Conservation (phyloP, 37 sponge, comb jelly and placozoan species). For the Eunapius fragilis region DNA sequence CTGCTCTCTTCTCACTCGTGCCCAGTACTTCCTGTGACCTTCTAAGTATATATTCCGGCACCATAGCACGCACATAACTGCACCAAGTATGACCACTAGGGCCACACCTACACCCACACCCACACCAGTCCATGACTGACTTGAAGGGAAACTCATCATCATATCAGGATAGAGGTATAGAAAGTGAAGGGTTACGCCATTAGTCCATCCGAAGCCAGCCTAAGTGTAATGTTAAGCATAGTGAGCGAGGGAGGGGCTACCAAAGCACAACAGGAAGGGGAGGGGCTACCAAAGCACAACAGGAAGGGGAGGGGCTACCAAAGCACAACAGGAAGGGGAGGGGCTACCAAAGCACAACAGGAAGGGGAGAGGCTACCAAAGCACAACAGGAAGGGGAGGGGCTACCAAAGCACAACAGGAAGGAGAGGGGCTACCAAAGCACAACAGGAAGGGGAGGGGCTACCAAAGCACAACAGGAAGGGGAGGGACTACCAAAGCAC, state of each 20-base stretch:
- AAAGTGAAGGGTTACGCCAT: conserved; percentile 70
- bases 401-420: no score
- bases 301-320: not conserved
- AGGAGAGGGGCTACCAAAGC: not conserved
- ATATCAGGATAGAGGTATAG: conserved; percentile 52
- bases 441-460: no score
- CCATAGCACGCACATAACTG: conserved; percentile 45
- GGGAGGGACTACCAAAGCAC: not conserved
- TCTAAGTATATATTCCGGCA: conserved; percentile 36
- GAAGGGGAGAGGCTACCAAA: not conserved
- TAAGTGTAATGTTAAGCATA: not conserved
- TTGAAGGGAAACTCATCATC: not conserved
- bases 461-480: no score
- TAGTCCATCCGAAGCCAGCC: conserved; percentile 92
- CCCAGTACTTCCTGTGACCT: conserved; percentile 63
- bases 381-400: no score
- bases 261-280: no score
- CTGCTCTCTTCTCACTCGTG: conserved; percentile 59
- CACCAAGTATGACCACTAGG: not conserved
- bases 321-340: no score
- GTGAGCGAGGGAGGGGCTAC: conserved; percentile 17
- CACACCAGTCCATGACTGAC: not conserved
- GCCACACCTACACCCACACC: conserved; percentile 25
- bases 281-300: no score
- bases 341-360: no score